Evolutionary conservation across 2,797 vertebrate species (phyloP), one percentile per base, ranked within the genome.

Genomic region (Periparus ater): DNA sequence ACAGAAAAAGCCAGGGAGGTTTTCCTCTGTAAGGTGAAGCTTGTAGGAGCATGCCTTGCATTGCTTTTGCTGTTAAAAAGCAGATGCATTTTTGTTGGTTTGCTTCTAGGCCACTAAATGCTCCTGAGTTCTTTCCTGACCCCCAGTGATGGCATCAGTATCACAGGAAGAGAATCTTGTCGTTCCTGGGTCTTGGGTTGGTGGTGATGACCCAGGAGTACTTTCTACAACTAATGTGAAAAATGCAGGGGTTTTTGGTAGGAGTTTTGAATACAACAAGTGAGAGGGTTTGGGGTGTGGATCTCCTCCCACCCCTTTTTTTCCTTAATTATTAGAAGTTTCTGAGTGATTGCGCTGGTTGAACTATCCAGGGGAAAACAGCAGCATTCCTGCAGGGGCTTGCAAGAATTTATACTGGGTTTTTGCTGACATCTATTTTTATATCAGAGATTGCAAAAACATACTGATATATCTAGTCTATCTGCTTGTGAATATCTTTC

Each of bases 371-470:
- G 50, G 80, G 50, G n/a, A 79, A 95, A 85, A 57, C 50, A 92
- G 48, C 60, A 91, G 48, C 61, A 47, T 95, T 94, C 91, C 72
- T 89, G 63, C 60, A 91, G 26, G 75, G 89, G 67, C 95, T 83
- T 96, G 89, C 72, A 91, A 67, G 87, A 80, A 77, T 93, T 91
- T 83, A 58, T 83, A 51, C 65, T 23, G 75, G 38, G 16, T 80
- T 93, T 90, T 89, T 85, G 75, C 89, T 95, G 91, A 93, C 47
- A 11, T 18, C n/a, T 70, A 17, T 84, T 95, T 95, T 95, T 85
- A 44, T 95, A 84, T 91, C 57, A 25, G 85, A 70, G 89, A 82
- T 92, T 80, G 83, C 48, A 94, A 84, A 91, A 91, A 60, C 21
- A 20, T 45, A 53, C 82, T 93, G 87, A 86, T 67, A n/a, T 79